A percentile compares a stretch with the other conserved stretches of the same genome.
Conservation (phyloP, 2,797 vertebrate species). For the Amazona ochrocephala region DNA sequence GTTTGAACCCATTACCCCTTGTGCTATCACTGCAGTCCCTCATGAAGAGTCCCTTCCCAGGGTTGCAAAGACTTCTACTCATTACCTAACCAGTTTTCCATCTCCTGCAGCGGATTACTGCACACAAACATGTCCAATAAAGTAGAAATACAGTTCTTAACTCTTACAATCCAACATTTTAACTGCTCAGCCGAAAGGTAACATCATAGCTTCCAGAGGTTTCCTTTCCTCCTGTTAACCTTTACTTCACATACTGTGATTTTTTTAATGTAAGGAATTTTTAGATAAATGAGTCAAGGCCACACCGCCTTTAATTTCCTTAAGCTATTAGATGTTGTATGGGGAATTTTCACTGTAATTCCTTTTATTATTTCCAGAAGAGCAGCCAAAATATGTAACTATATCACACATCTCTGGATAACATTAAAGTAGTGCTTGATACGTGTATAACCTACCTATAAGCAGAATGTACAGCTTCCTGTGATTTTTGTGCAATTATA, state of each 20-base stretch:
- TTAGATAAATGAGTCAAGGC: not conserved
- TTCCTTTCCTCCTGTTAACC: not conserved
- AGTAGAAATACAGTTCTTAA: not conserved
- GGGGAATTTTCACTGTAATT: not conserved
- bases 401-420: not conserved
- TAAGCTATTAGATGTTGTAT: not conserved
- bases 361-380: slow-evolving; percentile 1
- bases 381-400: not conserved
- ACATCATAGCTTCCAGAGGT: not conserved
- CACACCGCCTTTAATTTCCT: not conserved
- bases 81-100: not conserved
- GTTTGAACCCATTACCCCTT: too few relatives aligned
- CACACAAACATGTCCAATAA: not conserved
- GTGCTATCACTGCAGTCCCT: too few relatives aligned
- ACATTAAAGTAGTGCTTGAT: not conserved
- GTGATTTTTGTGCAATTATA: not conserved
- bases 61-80: not conserved
- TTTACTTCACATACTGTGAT: not conserved
- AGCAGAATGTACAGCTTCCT: not conserved
- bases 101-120: not conserved
- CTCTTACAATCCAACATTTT: not conserved
- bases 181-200: not conserved
- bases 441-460: not conserved
- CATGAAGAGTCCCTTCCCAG: too few relatives aligned
- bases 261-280: not conserved